phyloP scores from a whole-genome alignment of 2,888 invertebrate genomes.

The Oscheius sp. region DNA sequence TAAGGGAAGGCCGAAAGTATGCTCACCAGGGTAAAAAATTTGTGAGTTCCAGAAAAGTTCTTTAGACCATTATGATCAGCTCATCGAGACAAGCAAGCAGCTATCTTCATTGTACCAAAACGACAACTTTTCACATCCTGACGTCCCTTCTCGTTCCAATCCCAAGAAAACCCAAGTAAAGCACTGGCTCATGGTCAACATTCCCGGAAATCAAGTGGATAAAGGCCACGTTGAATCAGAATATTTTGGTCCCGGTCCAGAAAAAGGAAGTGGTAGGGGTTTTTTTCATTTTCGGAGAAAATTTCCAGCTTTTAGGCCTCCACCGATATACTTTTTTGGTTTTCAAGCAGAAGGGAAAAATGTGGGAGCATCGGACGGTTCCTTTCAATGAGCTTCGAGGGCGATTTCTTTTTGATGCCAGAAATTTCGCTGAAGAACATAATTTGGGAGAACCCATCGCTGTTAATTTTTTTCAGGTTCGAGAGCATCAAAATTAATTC shows the following conservation, averaged over 20 bases:
- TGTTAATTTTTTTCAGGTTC: conserved; percentile 81
- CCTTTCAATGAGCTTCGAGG: neutral
- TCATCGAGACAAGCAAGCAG: too few species aligned
- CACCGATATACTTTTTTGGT: conserved; percentile 85
- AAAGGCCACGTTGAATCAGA: conserved; percentile 82
- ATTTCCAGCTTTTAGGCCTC: conserved; percentile 76
- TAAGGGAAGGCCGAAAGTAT: too few species aligned
- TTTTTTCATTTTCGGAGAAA: too few species aligned
- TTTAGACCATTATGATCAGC: too few species aligned
- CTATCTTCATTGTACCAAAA: too few species aligned
- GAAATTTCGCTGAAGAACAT: conserved; percentile 83
- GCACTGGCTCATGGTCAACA: conserved; percentile 89
- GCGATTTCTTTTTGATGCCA: conserved; percentile 80
- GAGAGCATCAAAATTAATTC: neutral
- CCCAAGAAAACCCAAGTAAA: conserved; percentile 87
- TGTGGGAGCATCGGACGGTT: neutral
- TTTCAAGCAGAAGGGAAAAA: conserved; percentile 74
- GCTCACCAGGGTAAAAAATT: too few species aligned
- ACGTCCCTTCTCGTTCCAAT: conserved; percentile 85
- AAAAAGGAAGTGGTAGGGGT: conserved; percentile 72
- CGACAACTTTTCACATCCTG: conserved; percentile 84
- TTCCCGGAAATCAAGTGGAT: conserved; percentile 81
- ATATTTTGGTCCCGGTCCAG: conserved; percentile 87
- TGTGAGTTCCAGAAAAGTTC: too few species aligned
- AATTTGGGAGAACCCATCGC: conserved; percentile 83